Evolutionary conservation across 1,140 invertebrate genomes (phyloP).

Genomic region (Pogonomyrmex barbatus): DNA sequence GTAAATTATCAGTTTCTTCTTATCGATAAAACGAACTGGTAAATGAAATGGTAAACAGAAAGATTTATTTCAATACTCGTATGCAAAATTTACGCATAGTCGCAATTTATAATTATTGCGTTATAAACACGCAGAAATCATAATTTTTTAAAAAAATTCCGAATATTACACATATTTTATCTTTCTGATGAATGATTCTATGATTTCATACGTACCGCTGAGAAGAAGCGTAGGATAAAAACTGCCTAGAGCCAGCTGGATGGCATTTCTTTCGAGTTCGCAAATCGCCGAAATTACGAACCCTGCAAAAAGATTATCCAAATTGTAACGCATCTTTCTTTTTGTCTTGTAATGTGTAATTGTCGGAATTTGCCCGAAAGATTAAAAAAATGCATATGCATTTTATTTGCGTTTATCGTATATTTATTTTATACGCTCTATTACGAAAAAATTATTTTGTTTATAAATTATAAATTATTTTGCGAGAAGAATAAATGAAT

Average conservation of each 20-base stretch:
- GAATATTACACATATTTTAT: neutral
- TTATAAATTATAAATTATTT: neutral
- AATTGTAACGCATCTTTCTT: neutral
- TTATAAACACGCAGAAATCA: neutral
- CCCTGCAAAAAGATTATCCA: slow-evolving; percentile 82
- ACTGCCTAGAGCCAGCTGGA: slow-evolving; percentile 96
- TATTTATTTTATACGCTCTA: neutral
- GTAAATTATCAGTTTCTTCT: neutral
- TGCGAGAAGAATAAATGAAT: neutral
- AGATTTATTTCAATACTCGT: neutral
- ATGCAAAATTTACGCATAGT: neutral
- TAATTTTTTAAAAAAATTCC: neutral
- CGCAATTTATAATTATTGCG: neutral
- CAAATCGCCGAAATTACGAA: slow-evolving; percentile 97
- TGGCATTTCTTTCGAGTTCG: slow-evolving; percentile 96
- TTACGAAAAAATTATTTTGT: neutral
- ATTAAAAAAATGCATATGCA: neutral
- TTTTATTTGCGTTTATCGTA: neutral
- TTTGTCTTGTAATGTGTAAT: neutral
- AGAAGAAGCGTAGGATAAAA: slow-evolving; percentile 97
- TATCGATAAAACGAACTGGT: neutral
- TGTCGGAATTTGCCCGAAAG: neutral
- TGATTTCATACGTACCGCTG: slow-evolving; percentile 87
- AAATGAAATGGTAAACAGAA: neutral
- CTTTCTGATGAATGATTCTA: neutral